Conservation (phyloP, 2,113 vertebrate genomes). For the Menura novaehollandiae region DNA sequence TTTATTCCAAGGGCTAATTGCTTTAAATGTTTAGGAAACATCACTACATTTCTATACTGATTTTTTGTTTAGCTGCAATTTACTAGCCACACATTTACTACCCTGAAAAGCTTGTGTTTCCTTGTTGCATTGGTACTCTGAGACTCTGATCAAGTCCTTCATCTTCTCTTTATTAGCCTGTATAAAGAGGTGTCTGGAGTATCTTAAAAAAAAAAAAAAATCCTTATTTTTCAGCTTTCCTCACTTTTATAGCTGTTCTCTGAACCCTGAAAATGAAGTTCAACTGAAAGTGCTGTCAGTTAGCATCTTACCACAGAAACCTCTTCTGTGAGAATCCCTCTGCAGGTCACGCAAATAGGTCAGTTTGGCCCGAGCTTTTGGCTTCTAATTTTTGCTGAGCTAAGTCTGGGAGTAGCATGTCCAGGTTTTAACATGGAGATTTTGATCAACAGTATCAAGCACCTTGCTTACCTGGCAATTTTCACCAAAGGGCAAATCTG, state of each 20-base stretch:
- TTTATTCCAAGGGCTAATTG: background rate
- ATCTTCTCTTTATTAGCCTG: background rate
- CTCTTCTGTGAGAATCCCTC: background rate
- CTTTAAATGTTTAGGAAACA: background rate
- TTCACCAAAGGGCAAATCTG: background rate
- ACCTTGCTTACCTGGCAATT: background rate
- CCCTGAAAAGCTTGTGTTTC: background rate
- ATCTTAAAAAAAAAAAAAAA: background rate
- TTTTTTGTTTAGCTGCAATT: background rate
- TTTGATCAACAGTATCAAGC: background rate
- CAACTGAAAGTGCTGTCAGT: background rate
- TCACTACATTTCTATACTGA: background rate
- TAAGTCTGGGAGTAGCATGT: background rate
- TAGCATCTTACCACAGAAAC: background rate
- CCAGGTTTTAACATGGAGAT: background rate
- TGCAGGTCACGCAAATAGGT: background rate
- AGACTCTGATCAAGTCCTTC: background rate
- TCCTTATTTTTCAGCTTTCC: background rate
- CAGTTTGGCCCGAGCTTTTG: background rate
- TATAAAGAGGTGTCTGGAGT: background rate
- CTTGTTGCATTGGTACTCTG: background rate
- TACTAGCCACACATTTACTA: background rate
- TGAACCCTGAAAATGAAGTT: background rate
- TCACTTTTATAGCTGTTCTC: background rate
- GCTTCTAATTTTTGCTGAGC: background rate